These are phyloP conservation scores for Nomada fabriciana DNA, from an alignment of 2,888 invertebrate species.

Conservation along the genomic window DNA sequence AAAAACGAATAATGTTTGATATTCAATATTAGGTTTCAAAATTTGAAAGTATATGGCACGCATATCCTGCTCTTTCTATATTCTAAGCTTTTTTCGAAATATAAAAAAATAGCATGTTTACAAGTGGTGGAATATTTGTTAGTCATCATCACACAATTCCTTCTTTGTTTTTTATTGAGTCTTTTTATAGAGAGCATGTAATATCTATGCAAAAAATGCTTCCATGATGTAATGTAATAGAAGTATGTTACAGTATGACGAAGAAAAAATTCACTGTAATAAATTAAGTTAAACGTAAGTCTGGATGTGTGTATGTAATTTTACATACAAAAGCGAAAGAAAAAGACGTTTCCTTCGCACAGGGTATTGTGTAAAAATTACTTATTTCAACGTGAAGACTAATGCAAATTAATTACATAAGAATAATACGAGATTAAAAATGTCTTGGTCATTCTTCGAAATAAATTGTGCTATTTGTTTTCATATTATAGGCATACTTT, in stretches of 20 bases:
- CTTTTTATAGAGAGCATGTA: slow-evolving; percentile 60
- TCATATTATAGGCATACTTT: slow-evolving; percentile 51
- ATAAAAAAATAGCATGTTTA: slow-evolving; percentile 82
- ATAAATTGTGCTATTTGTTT: slow-evolving; percentile 69
- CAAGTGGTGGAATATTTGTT: slow-evolving; percentile 71
- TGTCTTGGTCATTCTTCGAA: slow-evolving; percentile 60
- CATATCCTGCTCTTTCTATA: slow-evolving; percentile 70
- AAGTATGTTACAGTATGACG: slow-evolving; percentile 51
- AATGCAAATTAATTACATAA: slow-evolving; percentile 60
- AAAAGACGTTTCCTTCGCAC: slow-evolving; percentile 56
- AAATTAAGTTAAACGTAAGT: slow-evolving; percentile 54
- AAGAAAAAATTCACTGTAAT: slow-evolving; percentile 44
- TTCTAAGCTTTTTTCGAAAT: slow-evolving; percentile 72
- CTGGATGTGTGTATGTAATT: slow-evolving; percentile 55
- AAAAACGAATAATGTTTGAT: slow-evolving; percentile 62
- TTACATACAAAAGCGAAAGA: slow-evolving; percentile 18
- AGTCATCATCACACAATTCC: slow-evolving; percentile 56
- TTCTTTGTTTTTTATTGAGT: slow-evolving; percentile 39
- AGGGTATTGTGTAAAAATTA: slow-evolving; percentile 51
- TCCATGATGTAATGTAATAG: slow-evolving; percentile 41
- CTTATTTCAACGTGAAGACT: slow-evolving; percentile 35
- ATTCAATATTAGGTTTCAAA: slow-evolving; percentile 61
- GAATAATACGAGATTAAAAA: slow-evolving; percentile 60
- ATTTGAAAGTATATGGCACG: slow-evolving; percentile 78
- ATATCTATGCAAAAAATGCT: slow-evolving; percentile 49